Evolutionary conservation across 2,797 vertebrate genomes (phyloP), one percentile per base, ranked within the genome.

Genomic region (Oreortyx pictus): DNA sequence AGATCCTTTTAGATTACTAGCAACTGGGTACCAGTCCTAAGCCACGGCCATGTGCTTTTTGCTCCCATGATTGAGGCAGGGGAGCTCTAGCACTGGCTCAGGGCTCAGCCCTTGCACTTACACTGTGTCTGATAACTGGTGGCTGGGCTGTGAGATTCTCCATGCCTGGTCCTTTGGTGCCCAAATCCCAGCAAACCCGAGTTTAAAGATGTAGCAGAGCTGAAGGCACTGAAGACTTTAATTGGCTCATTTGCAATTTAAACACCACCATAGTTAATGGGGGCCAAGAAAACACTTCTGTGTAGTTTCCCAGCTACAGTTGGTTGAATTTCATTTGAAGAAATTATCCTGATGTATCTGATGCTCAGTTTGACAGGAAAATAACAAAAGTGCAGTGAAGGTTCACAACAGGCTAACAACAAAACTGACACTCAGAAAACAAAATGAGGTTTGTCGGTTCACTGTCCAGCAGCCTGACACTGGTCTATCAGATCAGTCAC

Each of bases 21-120:
- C 22, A 57, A 19, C 49, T 43, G 37, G 4, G 5, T 81, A 19
- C 57, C 41, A 71, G 37, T 50, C 37, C 44, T 72, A 37, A 75
- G 35, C 7, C 6, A 20, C 29, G 27, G 5, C 15, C 0, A 0
- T 24, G 54, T n/a, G 49, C 7, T 41, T 11, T 15, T 52, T 65
- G 35, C 1, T 6, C 3, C 25, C 1, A 1, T 8, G 49, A 65
- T 47, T 49, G n/a, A 14, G 17, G 47, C 9, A 62, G 50, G 61
- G 64, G 31, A 70, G 43, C 7, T 47, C 29, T 19, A 56, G 52
- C 31, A 27, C 7, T 1, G 11, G 7, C 29, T 44, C 35, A n/a
- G 73, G 14, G 43, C 64, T 82, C 1, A 6, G 43, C 11, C 31
- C 12, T 29, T 35, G 31, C 11, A 39, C 1, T 1, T 6, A 11